Base-by-base conservation (phyloP, 2,797 vertebrate genomes). In the Aeoliscus strigatus region DNA sequence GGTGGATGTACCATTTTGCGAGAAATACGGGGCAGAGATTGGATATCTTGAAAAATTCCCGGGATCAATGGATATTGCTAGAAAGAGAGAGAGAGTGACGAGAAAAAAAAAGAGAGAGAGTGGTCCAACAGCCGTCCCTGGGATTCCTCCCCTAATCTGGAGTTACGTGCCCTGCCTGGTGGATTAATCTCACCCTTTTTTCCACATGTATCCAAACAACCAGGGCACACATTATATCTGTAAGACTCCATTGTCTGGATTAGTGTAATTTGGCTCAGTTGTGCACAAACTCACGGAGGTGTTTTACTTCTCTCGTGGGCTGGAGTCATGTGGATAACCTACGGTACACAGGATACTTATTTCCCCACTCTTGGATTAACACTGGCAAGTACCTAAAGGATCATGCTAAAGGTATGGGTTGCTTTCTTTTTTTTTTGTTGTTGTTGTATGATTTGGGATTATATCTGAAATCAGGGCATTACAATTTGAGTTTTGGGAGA, bases 121-220 rank as follows among this genome's bases (percentile, higher is more conserved):
- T 71, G 74, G 79, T 85, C 78, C 81, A 65, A 56, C 70, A 31
- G 74, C 77, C 74, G 67, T 87, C 60, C 85, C 78, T 83, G 77
- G 86, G 79, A 87, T 87, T 85, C 57, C 74, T 85, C 58, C 72
- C 75, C 54, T 85, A 77, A 86, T 86, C 78, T 86, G 89, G 89
- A 90, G 77, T 86, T 75, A 89, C 82, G 50, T 75, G 74, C 75
- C 73, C 76, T 77, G 68, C 77, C 75, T 56, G 66, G 56, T 87
- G 89, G 89, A 90, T 88, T 89, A 83, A 88, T 81, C 39, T 80
- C 70, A 75, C 70, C 58, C 49, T 61, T 70, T 70, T 63, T 82
- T 74, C 67, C 60, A 74, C 70, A 48, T 65, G 53, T 79, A 78
- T 77, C 73, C 62, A 75, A 81, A 68, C 67, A 61, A 62, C 66